phyloP scores from a whole-genome alignment of 2,888 invertebrate genomes.

The Drosophila greeni region DNA sequence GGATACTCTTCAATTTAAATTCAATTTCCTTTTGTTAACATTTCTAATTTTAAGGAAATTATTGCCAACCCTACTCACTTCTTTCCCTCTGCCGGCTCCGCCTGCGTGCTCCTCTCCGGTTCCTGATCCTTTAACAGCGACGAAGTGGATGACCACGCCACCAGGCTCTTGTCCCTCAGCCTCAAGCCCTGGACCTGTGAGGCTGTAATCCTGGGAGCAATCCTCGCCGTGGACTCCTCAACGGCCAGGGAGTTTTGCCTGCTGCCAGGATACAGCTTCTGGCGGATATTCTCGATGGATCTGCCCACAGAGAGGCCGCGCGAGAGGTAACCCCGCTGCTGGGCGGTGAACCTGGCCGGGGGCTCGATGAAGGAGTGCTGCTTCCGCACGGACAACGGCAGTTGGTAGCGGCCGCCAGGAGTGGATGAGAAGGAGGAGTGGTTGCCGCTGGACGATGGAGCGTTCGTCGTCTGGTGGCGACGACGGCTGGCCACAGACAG shows the following conservation, averaged over 20 bases:
- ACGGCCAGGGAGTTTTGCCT: constrained; percentile 47
- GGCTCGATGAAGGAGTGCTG: constrained; percentile 73
- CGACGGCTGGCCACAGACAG: constrained; percentile 70
- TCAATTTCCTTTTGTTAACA: too few species aligned
- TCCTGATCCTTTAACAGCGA: constrained; percentile 58
- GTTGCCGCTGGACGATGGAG: constrained; percentile 15
- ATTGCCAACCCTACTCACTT: constrained; percentile 36
- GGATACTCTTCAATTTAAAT: too few species aligned
- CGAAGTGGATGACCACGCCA: constrained; percentile 69
- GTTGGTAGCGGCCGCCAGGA: constrained; percentile 27
- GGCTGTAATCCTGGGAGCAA: constrained; percentile 34
- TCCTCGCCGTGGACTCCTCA: constrained; percentile 36
- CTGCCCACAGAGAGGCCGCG: constrained; percentile 72
- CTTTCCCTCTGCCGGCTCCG: constrained; percentile 37
- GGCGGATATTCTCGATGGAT: constrained; percentile 69
- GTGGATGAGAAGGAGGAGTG: constrained; percentile 7
- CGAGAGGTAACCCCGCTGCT: constrained; percentile 62
- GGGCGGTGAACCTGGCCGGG: constrained; percentile 48
- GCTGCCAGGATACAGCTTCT: constrained; percentile 54
- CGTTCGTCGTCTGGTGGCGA: constrained; percentile 63
- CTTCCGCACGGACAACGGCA: constrained; percentile 56
- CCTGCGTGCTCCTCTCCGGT: constrained; percentile 18
- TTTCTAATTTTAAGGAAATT: neutral
- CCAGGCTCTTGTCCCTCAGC: constrained; percentile 44
- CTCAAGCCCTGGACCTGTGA: constrained; percentile 39